Percentiles rank a stretch among this genome's conserved stretches.
These are phyloP conservation scores for Plumapathes pennacea DNA, from an alignment of 92 coral and sea anemone genomes.

Conservation along the genomic window DNA sequence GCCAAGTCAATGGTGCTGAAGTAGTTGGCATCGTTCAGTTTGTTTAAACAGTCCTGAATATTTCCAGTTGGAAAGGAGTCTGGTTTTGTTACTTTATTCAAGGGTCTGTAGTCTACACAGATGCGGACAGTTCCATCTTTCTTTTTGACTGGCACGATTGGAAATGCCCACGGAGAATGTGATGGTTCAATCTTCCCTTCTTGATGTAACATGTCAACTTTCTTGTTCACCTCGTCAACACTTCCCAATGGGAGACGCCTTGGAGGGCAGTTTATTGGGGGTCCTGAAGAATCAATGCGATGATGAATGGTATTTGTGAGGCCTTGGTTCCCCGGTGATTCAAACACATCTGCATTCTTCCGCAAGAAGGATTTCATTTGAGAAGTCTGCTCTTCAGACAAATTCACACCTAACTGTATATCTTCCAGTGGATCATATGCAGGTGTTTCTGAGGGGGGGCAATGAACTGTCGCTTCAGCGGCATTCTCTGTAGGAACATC, in stretches of 20 bases:
- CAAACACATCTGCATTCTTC: conserved; percentile 23
- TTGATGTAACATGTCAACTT: conserved; percentile 7
- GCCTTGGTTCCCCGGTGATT: conserved; percentile 30
- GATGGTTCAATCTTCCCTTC: conserved; percentile 42
- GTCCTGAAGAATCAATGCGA: conserved; percentile 5
- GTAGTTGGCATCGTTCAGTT: conserved; percentile 5
- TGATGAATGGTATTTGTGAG: conserved; percentile 30
- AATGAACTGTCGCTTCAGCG: conserved; percentile 7
- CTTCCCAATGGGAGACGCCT: conserved; percentile 38
- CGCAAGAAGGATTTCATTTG: conserved; percentile 1
- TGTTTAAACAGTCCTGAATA: conserved; percentile 33
- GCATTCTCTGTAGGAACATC: not conserved
- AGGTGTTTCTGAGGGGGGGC: not conserved
- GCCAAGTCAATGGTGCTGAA: conserved; percentile 31
- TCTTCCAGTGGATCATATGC: conserved; percentile 2
- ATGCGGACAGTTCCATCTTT: conserved; percentile 30
- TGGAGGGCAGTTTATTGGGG: conserved; percentile 36
- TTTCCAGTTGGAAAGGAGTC: conserved; percentile 35
- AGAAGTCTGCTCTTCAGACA: conserved; percentile 9
- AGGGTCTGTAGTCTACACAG: conserved; percentile 25
- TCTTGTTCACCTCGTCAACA: conserved; percentile 42
- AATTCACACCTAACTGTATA: conserved; percentile 6
- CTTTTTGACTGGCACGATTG: conserved; percentile 18
- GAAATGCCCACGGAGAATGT: conserved; percentile 25
- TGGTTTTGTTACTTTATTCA: conserved; percentile 18